phyloP scores from a whole-genome alignment of 2,888 invertebrate genomes.

The Netelia fuscicornis region DNA sequence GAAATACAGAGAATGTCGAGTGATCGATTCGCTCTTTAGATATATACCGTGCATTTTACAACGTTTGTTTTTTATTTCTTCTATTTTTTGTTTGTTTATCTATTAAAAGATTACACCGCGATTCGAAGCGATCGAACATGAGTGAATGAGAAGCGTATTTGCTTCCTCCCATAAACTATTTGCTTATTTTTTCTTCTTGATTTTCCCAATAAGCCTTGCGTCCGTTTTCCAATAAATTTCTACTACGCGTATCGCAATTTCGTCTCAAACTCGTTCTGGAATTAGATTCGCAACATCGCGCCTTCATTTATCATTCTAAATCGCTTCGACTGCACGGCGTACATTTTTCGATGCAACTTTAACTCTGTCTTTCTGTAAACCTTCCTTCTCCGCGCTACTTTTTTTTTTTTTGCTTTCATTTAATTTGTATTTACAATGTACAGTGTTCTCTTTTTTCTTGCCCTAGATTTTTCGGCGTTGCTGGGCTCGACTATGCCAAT shows the following conservation, averaged over 20 bases:
- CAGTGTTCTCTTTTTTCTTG: slow-evolving; percentile 79
- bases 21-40: slow-evolving; percentile 71
- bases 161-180: not conserved
- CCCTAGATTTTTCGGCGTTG: slow-evolving; percentile 78
- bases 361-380: slow-evolving; percentile 80
- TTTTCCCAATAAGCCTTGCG: slow-evolving; percentile 27
- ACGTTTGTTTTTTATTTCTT: slow-evolving; percentile 63
- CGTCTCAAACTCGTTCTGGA: slow-evolving; percentile 28
- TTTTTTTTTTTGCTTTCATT: slow-evolving; percentile 15
- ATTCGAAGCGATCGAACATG: slow-evolving; percentile 69
- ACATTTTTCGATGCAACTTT: slow-evolving; percentile 77
- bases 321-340: slow-evolving; percentile 64
- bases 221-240: slow-evolving; percentile 35
- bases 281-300: not conserved
- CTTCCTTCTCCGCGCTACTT: slow-evolving; percentile 78
- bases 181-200: slow-evolving; percentile 7
- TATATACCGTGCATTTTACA: slow-evolving; percentile 71
- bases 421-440: slow-evolving; percentile 83
- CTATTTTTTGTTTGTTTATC: slow-evolving; percentile 62
- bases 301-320: slow-evolving; percentile 22
- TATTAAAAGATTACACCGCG: slow-evolving; percentile 70
- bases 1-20: slow-evolving; percentile 66
- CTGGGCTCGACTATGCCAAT: slow-evolving; percentile 68
- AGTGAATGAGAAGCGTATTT: slow-evolving; percentile 33
- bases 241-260: slow-evolving; percentile 29